Percentiles rank a stretch among this genome's conserved stretches.
phyloP scores from a whole-genome alignment of 2,888 invertebrate species.

The Sceliomorpha sp. region DNA sequence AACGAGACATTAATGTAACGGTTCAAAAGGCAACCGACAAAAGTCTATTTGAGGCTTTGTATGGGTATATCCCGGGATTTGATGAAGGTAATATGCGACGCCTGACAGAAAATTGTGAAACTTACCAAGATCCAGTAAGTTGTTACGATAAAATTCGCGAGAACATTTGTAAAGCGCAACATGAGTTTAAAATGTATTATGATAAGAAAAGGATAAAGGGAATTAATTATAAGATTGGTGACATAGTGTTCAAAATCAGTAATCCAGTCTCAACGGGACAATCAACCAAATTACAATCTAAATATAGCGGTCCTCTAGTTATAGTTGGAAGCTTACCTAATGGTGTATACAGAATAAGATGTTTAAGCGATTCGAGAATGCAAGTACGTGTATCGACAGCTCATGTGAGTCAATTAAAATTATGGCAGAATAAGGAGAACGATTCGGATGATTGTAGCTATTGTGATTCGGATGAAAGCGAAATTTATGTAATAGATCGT shows the following conservation, averaged over 20 bases:
- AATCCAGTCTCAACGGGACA: too few species aligned
- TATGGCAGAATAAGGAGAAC: slow-evolving; percentile 5
- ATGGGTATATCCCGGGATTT: slow-evolving; percentile 26
- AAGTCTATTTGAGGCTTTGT: slow-evolving; percentile 24
- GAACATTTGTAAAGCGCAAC: too few species aligned
- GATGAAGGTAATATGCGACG: slow-evolving; percentile 2
- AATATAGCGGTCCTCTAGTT: slow-evolving; percentile 6
- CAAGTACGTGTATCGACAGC: slow-evolving; percentile 6
- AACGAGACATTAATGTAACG: slow-evolving; percentile 22
- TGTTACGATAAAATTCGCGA: too few species aligned
- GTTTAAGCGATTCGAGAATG: neutral
- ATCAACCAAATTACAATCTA: slow-evolving; percentile 9
- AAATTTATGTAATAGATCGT: neutral
- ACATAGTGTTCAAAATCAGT: slow-evolving; percentile 1
- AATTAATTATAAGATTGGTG: slow-evolving; percentile 1
- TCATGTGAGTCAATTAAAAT: slow-evolving; percentile 3
- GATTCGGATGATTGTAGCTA: slow-evolving; percentile 1
- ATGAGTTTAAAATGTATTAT: slow-evolving; percentile 2
- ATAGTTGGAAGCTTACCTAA: slow-evolving; percentile 1
- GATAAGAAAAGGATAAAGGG: neutral
- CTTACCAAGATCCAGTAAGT: too few species aligned
- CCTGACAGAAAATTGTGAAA: slow-evolving; percentile 17
- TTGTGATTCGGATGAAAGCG: neutral
- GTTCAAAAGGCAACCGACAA: slow-evolving; percentile 21
- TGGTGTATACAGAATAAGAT: slow-evolving; percentile 2